These are phyloP conservation scores for Troilus luridus DNA, from an alignment of 2,888 invertebrate genomes.

Conservation along the genomic window DNA sequence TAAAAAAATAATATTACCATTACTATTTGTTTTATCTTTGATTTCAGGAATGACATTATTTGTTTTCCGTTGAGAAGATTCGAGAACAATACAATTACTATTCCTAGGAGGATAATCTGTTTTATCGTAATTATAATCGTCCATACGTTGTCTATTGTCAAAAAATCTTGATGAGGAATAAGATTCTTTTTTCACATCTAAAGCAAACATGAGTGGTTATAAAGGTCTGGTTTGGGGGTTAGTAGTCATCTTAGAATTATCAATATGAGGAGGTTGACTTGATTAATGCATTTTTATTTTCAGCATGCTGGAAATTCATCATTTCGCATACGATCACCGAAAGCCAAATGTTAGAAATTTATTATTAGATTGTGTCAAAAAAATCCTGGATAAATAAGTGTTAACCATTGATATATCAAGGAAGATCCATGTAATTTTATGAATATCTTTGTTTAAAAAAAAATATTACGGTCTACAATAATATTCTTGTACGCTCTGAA, in stretches of 20 bases:
- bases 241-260: neutral
- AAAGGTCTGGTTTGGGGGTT: neutral
- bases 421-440: no score
- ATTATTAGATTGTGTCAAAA: no score
- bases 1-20: conserved; percentile 2
- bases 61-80: conserved; percentile 1
- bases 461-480: no score
- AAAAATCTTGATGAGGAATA: conserved; percentile 28
- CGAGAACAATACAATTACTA: conserved; percentile 30
- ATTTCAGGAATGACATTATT: conserved; percentile 11
- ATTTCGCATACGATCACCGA: no score
- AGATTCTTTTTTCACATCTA: conserved; percentile 26
- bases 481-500: no score
- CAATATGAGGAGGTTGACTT: no score
- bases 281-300: no score
- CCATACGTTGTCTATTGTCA: neutral
- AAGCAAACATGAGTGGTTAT: neutral
- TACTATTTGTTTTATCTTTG: neutral
- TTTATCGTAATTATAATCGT: neutral
- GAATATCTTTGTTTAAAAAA: no score
- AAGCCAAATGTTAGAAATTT: no score
- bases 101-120: neutral
- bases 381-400: no score
- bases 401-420: no score
- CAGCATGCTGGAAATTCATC: no score